These are phyloP conservation scores for Notarius quadriscutis DNA, from an alignment of 2,113 vertebrate species.

Conservation along the genomic window DNA sequence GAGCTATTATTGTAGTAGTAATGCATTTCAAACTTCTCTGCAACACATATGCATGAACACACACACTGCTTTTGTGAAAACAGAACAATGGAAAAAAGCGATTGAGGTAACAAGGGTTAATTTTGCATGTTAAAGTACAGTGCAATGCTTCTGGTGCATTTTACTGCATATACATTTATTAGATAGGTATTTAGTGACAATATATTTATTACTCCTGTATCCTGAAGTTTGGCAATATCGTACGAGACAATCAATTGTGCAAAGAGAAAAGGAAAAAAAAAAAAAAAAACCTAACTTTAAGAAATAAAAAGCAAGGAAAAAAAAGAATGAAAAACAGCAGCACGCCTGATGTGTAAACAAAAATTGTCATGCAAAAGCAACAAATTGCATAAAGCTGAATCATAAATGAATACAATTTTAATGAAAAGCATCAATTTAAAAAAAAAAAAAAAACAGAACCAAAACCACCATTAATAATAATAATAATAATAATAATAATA, in stretches of 20 bases:
- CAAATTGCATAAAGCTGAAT: neutral
- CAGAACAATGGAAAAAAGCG: neutral
- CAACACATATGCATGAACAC: neutral
- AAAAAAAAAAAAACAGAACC: conserved; percentile 2
- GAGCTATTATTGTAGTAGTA: neutral
- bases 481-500: neutral
- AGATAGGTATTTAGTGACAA: neutral
- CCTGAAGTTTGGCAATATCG: conserved; percentile 42
- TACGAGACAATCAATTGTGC: conserved; percentile 20
- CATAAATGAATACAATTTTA: neutral
- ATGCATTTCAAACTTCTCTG: neutral
- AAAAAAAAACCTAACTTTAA: neutral
- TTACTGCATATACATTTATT: conserved; percentile 22
- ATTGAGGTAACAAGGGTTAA: conserved; percentile 12
- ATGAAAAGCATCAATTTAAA: neutral
- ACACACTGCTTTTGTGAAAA: conserved; percentile 5
- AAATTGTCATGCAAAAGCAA: neutral
- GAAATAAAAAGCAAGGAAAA: neutral
- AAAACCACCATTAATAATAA: neutral
- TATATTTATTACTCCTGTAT: neutral
- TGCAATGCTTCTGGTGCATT: conserved; percentile 29
- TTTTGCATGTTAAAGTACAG: conserved; percentile 22
- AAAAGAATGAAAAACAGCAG: neutral
- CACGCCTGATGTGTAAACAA: conserved; percentile 3
- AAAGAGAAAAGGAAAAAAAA: neutral